These are phyloP conservation scores for Drosophila austrosaltans DNA, from an alignment of 2,888 invertebrate genomes.

Conservation along the genomic window DNA sequence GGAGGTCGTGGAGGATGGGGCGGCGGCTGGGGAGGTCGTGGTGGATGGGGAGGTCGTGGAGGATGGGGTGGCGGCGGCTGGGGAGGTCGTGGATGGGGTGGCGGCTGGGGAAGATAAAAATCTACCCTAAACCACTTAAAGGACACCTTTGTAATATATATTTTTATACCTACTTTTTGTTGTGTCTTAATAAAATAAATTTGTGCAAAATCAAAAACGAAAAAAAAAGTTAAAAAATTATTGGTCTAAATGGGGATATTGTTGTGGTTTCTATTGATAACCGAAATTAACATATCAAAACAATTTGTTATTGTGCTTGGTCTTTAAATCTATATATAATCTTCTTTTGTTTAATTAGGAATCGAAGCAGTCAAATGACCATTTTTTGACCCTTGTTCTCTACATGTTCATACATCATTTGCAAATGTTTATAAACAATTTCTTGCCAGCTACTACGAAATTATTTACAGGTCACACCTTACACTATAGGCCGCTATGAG, in stretches of 20 bases:
- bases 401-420: too few species aligned
- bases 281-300: too few species aligned
- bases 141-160: not conserved
- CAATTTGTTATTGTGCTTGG: too few species aligned
- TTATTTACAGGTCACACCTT: too few species aligned
- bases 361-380: too few species aligned
- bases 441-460: too few species aligned
- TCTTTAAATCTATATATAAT: too few species aligned
- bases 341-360: too few species aligned
- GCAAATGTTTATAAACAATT: too few species aligned
- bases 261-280: not conserved
- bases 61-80: constrained; percentile 19
- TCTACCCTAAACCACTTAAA: not conserved
- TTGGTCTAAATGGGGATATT: not conserved
- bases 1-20: constrained; percentile 30
- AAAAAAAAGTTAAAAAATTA: not conserved
- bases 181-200: constrained; percentile 10
- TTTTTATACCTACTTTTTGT: not conserved
- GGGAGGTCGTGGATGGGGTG: constrained; percentile 36
- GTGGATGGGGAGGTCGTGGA: constrained; percentile 23
- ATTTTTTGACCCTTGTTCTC: too few species aligned
- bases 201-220: not conserved
- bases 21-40: constrained; percentile 13
- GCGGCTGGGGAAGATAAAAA: constrained; percentile 22
- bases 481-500: too few species aligned